These are phyloP conservation scores for Cheiracanthium punctorium DNA, from an alignment of 2,888 invertebrate genomes.

Conservation along the genomic window DNA sequence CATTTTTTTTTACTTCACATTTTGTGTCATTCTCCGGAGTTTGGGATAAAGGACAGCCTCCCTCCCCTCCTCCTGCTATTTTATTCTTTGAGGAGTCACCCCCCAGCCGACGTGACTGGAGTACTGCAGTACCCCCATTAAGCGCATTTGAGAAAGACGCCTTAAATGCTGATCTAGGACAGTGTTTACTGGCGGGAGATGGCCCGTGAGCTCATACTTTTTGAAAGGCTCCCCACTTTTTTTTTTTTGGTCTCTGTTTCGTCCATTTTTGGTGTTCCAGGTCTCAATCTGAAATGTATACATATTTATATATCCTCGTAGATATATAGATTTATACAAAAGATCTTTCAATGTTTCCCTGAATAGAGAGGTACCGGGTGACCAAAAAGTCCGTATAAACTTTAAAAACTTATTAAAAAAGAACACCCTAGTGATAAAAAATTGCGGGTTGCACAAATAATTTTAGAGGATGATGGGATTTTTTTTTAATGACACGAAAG, in stretches of 20 bases:
- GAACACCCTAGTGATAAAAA: too few relatives aligned
- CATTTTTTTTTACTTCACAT: constrained; percentile 17
- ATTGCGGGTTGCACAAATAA: too few relatives aligned
- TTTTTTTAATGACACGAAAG: too few relatives aligned
- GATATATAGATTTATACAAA: too few relatives aligned
- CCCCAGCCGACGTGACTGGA: constrained; percentile 45
- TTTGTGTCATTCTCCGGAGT: constrained; percentile 57
- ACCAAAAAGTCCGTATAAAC: too few relatives aligned
- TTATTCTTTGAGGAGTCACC: constrained; percentile 35
- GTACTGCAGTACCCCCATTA: constrained; percentile 38
- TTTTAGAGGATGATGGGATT: too few relatives aligned
- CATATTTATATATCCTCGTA: too few relatives aligned
- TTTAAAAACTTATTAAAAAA: too few relatives aligned
- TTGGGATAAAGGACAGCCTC: constrained; percentile 24
- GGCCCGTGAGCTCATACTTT: constrained; percentile 40
- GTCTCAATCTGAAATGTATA: background rate
- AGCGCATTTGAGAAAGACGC: constrained; percentile 43
- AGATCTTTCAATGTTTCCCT: too few relatives aligned
- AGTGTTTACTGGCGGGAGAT: constrained; percentile 25
- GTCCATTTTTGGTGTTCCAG: too few relatives aligned
- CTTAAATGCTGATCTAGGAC: constrained; percentile 50
- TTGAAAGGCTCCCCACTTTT: constrained; percentile 1
- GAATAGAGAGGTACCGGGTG: too few relatives aligned
- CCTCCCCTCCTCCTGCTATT: background rate
- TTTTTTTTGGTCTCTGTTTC: background rate